Base-by-base conservation (phyloP, 2,888 invertebrate species). In the Aphidoletes aphidimyza region DNA sequence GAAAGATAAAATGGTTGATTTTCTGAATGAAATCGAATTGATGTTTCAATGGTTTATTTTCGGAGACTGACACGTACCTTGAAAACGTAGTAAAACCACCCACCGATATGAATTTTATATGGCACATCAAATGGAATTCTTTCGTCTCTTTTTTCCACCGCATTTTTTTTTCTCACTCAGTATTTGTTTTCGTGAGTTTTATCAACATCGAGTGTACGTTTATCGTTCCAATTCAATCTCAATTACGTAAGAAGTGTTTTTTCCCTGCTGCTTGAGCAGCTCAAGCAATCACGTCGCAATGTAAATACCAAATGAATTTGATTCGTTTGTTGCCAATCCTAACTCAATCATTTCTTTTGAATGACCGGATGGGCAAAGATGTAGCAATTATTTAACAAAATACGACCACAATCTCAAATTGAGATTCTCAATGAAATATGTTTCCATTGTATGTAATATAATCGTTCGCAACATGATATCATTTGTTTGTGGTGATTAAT, bases 401-500 rank as follows among this genome's bases (percentile, higher is more conserved):
- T 42, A 69, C 30, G 26, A 30, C 22, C 54, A 54, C n/a, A n/a
- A n/a, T n/a, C n/a, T n/a, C n/a, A n/a, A n/a, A n/a, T n/a, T n/a
- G n/a, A n/a, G n/a, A 34, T 5, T 69, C 19, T 69, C 69, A 69
- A 69, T 69, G 81, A 81, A 36, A 36, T 37, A n/a, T 81, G 81
- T 9, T 54, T 78, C 78, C 14, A 26, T 81, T 81, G 81, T 37
- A 37, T 14, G 37, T 17, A 19, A 37, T 36, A n/a, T 37, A 81
- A 37, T 81, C 36, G 37, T 37, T 81, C 81, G 30, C 81, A 81
- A 81, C 81, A 37, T 81, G 81, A 81, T 81, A 37, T 22, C 81
- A 81, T 81, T 81, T 81, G 81, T 37, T 81, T 81, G 81, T n/a
- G 0, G 14, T 81, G 81, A 81, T 81, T 81, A 81, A 81, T 81